A percentile compares a stretch with the other conserved stretches of the same genome.
phyloP scores from a whole-genome alignment of 2,797 vertebrate genomes.

The Pangasius macronema region DNA sequence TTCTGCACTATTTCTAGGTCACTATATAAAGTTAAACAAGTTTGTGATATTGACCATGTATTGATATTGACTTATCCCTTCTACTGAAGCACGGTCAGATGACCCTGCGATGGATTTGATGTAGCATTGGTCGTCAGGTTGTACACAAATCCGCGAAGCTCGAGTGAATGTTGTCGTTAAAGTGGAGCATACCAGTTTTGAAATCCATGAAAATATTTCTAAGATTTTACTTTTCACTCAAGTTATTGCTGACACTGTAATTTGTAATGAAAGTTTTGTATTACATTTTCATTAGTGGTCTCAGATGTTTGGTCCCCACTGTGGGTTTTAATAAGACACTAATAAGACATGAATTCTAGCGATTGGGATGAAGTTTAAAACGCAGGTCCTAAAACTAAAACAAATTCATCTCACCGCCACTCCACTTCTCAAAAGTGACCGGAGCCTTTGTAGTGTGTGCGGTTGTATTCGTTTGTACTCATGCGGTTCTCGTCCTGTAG shows the following conservation, averaged over 20 bases:
- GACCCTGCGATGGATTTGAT: too few species aligned
- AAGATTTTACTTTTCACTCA: neutral
- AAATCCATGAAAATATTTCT: too few species aligned
- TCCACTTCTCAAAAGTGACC: neutral
- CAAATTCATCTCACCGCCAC: neutral
- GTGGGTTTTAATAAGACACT: neutral
- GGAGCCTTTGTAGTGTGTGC: neutral
- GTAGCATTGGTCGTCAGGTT: too few species aligned
- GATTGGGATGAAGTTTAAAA: neutral
- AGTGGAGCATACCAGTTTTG: too few species aligned
- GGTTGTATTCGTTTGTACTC: neutral
- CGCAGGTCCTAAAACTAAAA: neutral
- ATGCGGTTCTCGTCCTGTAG: conserved; percentile 15
- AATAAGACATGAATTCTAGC: neutral
- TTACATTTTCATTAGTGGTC: neutral
- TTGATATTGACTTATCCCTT: too few species aligned
- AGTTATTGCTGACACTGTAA: neutral
- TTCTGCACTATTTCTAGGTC: too few species aligned
- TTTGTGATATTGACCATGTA: too few species aligned
- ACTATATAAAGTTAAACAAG: too few species aligned
- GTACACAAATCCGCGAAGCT: too few species aligned
- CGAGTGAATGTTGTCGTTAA: too few species aligned
- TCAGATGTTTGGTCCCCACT: neutral
- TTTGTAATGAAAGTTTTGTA: neutral
- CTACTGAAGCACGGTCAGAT: too few species aligned